Conservation (phyloP, 2,888 invertebrate species). For the Tuta absoluta region DNA sequence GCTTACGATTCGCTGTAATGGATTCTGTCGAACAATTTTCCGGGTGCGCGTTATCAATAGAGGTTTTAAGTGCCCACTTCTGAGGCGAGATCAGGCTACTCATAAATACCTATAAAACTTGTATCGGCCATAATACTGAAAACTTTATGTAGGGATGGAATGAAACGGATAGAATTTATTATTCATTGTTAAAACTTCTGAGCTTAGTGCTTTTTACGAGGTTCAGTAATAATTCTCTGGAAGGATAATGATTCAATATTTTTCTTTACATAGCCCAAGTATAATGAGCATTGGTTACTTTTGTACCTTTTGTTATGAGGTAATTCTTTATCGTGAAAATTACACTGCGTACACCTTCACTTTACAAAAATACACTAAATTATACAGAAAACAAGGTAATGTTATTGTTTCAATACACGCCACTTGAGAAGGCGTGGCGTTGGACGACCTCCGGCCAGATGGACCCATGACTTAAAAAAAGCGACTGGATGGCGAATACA, state of each 20-base stretch:
- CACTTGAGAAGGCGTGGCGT: too few species aligned
- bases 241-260: not conserved
- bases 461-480: too few species aligned
- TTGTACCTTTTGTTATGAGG: not conserved
- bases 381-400: too few species aligned
- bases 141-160: constrained; percentile 52
- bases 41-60: constrained; percentile 53
- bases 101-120: constrained; percentile 61
- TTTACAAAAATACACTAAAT: too few species aligned
- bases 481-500: too few species aligned
- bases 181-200: constrained; percentile 35
- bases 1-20: constrained; percentile 51
- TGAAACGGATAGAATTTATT: constrained; percentile 52
- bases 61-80: constrained; percentile 55
- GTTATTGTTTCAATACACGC: too few species aligned
- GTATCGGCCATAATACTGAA: constrained; percentile 48
- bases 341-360: too few species aligned
- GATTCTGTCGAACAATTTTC: constrained; percentile 50
- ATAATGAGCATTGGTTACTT: not conserved
- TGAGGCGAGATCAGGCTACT: constrained; percentile 52
- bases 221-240: not conserved
- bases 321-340: too few species aligned
- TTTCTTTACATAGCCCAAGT: not conserved
- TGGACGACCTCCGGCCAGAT: too few species aligned
- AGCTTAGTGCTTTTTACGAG: constrained; percentile 10